Evolutionary conservation across 2,888 invertebrate species (phyloP).

Genomic region (Volucella bombylans): DNA sequence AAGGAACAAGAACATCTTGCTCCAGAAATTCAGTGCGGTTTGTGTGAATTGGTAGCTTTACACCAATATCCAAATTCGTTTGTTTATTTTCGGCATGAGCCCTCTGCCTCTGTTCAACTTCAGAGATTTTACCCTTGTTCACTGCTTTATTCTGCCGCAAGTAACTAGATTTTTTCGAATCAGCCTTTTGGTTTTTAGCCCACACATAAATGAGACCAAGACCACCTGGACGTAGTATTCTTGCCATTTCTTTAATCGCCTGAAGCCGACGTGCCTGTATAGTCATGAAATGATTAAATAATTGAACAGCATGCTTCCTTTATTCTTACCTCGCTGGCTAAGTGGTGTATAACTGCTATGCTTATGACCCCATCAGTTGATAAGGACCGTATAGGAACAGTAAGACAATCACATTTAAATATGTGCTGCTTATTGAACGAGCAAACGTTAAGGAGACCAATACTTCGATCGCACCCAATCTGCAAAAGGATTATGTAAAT

Average conservation of each 20-base stretch:
- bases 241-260: slow-evolving; percentile 89
- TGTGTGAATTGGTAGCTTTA: slow-evolving; percentile 88
- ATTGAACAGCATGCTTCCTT: background rate
- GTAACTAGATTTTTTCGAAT: slow-evolving; percentile 87
- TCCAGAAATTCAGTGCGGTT: slow-evolving; percentile 95
- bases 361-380: slow-evolving; percentile 93
- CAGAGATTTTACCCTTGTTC: slow-evolving; percentile 81
- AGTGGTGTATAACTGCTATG: slow-evolving; percentile 98
- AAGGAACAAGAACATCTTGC: slow-evolving; percentile 96
- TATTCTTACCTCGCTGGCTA: slow-evolving; percentile 87
- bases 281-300: background rate
- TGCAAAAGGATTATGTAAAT: slow-evolving; percentile 78
- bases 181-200: slow-evolving; percentile 93
- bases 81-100: slow-evolving; percentile 76
- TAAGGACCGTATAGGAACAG: slow-evolving; percentile 87
- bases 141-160: slow-evolving; percentile 86
- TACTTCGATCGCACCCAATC: slow-evolving; percentile 92
- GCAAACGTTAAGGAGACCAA: slow-evolving; percentile 87
- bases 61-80: slow-evolving; percentile 66
- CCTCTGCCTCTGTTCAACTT: slow-evolving; percentile 79
- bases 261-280: slow-evolving; percentile 87
- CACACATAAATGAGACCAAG: slow-evolving; percentile 95
- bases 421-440: slow-evolving; percentile 85
- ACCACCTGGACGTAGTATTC: slow-evolving; percentile 89
- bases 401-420: slow-evolving; percentile 89